Conservation (phyloP, 2,888 invertebrate genomes). For the Oligia latruncula region DNA sequence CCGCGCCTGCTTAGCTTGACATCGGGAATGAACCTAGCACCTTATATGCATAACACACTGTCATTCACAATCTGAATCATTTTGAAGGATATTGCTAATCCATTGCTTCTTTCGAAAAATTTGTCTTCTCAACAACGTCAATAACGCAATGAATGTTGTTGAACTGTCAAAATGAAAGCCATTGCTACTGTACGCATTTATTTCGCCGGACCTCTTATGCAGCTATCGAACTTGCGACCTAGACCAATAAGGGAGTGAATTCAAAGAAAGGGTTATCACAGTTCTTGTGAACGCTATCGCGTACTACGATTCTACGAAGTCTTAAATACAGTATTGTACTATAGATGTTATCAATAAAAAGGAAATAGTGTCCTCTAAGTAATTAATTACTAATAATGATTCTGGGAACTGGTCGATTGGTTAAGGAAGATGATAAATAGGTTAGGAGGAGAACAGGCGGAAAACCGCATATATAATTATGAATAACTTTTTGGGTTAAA, state of each 20-base stretch:
- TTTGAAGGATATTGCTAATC: too few relatives aligned
- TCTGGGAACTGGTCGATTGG: constrained; percentile 20
- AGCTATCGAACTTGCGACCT: constrained; percentile 4
- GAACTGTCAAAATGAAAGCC: too few relatives aligned
- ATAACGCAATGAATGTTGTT: too few relatives aligned
- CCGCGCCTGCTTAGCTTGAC: background rate
- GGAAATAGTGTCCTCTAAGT: constrained; percentile 36
- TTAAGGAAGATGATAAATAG: background rate
- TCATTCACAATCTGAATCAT: too few relatives aligned
- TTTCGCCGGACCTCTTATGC: background rate
- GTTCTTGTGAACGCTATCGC: constrained; percentile 34
- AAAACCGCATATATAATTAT: too few relatives aligned
- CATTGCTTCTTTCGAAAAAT: too few relatives aligned
- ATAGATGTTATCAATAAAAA: constrained; percentile 23
- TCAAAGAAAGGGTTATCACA: constrained; percentile 42
- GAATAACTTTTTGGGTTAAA: too few relatives aligned
- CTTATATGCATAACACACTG: too few relatives aligned
- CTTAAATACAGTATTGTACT: constrained; percentile 19
- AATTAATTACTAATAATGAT: constrained; percentile 23
- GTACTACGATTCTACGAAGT: constrained; percentile 47
- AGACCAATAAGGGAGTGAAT: constrained; percentile 20
- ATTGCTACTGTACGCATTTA: background rate
- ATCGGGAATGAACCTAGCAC: background rate
- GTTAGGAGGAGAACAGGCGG: background rate
- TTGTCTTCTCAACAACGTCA: too few relatives aligned